Base-by-base conservation (phyloP, 2,113 vertebrate genomes). In the Colinus virginianus region DNA sequence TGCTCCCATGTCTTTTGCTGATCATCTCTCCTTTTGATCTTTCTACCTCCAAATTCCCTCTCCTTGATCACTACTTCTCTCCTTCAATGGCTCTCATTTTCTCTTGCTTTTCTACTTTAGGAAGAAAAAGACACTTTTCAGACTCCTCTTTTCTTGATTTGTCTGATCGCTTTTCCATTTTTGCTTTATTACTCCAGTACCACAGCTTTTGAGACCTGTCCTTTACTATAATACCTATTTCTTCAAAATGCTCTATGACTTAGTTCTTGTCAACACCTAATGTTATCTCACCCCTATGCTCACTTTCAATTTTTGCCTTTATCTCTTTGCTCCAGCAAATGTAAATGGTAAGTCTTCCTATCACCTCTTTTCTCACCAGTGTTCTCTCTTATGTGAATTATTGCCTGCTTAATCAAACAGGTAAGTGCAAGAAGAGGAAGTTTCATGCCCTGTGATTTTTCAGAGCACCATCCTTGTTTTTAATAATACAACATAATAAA, bases 11-110 rank as follows among this genome's bases (percentile, higher is more conserved):
- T 66, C 11, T 75, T 79, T 62, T 53, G 59, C 26, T 77, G 67
- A 87, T 89, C 70, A 89, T 34, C 23, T 92, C n/a, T 94, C n/a
- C 30, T 92, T 93, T 84, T 91, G 63, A 84, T 79, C 23, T 95
- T 94, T 87, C 53, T 16, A 26, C 58, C 59, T 85, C 28, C 32
- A 61, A 63, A 74, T 64, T 85, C 26, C 17, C 6, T 66, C 28
- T 75, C 34, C 22, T 20, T 78, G 43, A 87, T 87, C 48, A 61
- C 36, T 43, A 32, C 30, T 64, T 9, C n/a, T 90, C 70, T 81
- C 23, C 34, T 86, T 90, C 78, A 80, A 11, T 48, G 18, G 11
- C 32, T 84, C 32, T 89, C 22, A 82, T 61, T 86, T 89, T 45
- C 2, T 62, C 16, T 45, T 42, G 23, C 22, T 87, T 75, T 87